These are phyloP conservation scores for Stomorhina lunata DNA, from an alignment of 2,888 invertebrate genomes.

Conservation along the genomic window DNA sequence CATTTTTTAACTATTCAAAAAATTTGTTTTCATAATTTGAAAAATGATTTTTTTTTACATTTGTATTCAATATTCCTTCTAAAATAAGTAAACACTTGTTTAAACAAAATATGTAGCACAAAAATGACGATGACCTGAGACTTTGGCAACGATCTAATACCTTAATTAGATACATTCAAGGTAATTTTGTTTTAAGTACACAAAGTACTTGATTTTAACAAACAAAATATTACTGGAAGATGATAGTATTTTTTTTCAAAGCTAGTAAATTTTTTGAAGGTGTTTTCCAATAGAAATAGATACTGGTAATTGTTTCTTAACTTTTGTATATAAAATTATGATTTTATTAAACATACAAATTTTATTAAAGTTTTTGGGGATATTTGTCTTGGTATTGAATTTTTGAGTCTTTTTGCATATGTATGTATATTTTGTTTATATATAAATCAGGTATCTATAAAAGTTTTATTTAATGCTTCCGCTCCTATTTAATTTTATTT, in stretches of 20 bases:
- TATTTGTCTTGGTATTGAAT: not conserved
- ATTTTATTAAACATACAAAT: too few species aligned
- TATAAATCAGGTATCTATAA: not conserved
- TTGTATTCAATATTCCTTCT: not conserved
- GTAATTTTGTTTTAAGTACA: conserved; percentile 32
- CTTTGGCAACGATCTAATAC: conserved; percentile 30
- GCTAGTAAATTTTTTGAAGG: not conserved
- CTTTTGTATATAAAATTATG: too few species aligned
- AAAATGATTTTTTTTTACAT: too few species aligned
- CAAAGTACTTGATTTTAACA: not conserved
- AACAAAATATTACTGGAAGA: not conserved
- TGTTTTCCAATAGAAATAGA: too few species aligned
- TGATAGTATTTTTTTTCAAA: not conserved
- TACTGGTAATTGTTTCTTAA: too few species aligned
- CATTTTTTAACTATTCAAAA: too few species aligned
- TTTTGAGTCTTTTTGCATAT: not conserved
- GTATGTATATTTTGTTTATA: not conserved
- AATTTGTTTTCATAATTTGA: not conserved
- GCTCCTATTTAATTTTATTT: conserved; percentile 41
- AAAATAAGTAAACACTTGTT: too few species aligned
- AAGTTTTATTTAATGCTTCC: conserved; percentile 35
- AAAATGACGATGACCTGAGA: conserved; percentile 22
- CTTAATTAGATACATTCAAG: conserved; percentile 58
- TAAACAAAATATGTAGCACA: not conserved
- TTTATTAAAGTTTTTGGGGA: too few species aligned